Conservation (phyloP, 2,113 vertebrate genomes). For the Chitala chitala region DNA sequence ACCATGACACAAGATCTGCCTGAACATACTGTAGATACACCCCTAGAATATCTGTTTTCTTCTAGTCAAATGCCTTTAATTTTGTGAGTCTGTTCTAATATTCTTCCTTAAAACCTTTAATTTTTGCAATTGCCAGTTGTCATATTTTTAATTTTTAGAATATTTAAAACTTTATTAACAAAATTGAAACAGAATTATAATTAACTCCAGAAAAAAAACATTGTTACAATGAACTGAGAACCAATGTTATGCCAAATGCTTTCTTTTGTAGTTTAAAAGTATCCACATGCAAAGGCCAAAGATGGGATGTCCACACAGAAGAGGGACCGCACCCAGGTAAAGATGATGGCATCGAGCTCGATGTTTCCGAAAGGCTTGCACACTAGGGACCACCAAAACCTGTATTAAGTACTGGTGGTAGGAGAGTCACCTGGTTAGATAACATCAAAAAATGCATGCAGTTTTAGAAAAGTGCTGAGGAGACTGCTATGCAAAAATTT, state of each 20-base stretch:
- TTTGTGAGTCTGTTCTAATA: neutral
- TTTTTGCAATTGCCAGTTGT: too few relatives aligned
- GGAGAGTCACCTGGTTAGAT: neutral
- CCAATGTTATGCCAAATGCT: too few relatives aligned
- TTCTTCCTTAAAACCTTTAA: neutral
- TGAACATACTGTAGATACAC: too few relatives aligned
- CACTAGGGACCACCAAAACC: constrained; percentile 75
- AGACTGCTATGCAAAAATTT: too few relatives aligned
- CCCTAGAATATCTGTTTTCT: neutral
- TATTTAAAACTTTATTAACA: too few relatives aligned
- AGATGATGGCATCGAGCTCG: constrained; percentile 77
- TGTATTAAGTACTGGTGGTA: constrained; percentile 30
- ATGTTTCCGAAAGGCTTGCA: constrained; percentile 88
- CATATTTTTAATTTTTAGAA: too few relatives aligned
- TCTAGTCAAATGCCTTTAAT: neutral
- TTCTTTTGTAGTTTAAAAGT: neutral
- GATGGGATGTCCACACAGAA: constrained; percentile 69
- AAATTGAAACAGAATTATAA: too few relatives aligned
- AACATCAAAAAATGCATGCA: neutral
- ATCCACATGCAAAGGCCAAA: constrained; percentile 84
- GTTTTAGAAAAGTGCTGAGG: neutral
- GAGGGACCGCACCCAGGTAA: constrained; percentile 75
- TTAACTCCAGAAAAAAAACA: too few relatives aligned
- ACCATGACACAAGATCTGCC: neutral
- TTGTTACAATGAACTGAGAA: too few relatives aligned